These are phyloP conservation scores for Cerastis rubricosa DNA, from an alignment of 2,888 invertebrate genomes.

Conservation along the genomic window DNA sequence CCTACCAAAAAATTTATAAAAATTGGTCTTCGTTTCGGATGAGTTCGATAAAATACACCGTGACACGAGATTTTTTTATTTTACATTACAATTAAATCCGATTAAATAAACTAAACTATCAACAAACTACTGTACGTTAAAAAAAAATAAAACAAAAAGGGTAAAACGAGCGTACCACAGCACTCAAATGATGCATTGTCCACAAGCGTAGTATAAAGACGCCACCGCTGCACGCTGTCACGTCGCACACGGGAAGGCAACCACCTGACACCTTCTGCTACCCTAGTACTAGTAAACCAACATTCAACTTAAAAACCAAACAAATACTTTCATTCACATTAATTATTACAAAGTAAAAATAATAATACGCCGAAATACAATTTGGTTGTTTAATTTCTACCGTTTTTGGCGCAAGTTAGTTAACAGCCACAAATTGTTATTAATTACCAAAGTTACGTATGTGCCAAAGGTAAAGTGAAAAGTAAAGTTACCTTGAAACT, in stretches of 20 bases:
- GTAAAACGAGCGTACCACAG: not conserved
- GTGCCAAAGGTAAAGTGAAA: conserved; percentile 35
- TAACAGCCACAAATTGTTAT: conserved; percentile 59
- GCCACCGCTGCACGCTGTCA: conserved; percentile 16
- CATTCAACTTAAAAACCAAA: not conserved
- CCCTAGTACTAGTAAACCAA: conserved; percentile 27
- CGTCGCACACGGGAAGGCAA: conserved; percentile 1
- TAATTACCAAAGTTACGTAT: conserved; percentile 59
- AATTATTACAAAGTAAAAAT: conserved; percentile 6
- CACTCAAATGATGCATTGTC: conserved; percentile 9
- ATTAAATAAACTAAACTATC: too few relatives aligned
- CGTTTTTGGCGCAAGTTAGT: conserved; percentile 36
- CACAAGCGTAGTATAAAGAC: conserved; percentile 1
- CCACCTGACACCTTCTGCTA: conserved; percentile 36
- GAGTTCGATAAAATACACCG: too few relatives aligned
- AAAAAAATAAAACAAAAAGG: not conserved
- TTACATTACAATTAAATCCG: too few relatives aligned
- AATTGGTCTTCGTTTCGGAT: too few relatives aligned
- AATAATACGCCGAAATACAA: conserved; percentile 18
- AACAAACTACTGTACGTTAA: not conserved
- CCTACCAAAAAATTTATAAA: too few relatives aligned
- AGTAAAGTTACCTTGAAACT: conserved; percentile 51
- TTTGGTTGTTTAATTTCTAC: conserved; percentile 32
- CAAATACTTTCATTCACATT: not conserved
- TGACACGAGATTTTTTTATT: too few relatives aligned